phyloP scores from a whole-genome alignment of 2,113 vertebrate genomes.

The Triplophysa dalaica region DNA sequence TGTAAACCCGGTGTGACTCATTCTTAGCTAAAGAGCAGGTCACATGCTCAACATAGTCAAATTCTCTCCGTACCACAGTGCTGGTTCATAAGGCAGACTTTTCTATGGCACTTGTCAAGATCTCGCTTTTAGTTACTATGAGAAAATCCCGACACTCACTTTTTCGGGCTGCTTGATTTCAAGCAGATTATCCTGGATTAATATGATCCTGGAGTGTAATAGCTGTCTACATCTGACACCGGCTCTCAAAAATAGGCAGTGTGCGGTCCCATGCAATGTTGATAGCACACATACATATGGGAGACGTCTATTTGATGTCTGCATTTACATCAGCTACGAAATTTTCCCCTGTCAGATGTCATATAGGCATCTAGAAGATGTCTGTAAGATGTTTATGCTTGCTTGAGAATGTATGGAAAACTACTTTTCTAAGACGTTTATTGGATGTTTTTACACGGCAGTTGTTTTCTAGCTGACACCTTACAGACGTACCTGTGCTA shows the following conservation, averaged over 20 bases:
- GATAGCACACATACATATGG: not conserved
- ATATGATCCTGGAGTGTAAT: not conserved
- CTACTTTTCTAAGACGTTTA: too few species aligned
- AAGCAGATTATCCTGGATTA: slow-evolving; percentile 29
- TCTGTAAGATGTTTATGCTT: too few species aligned
- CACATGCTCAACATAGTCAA: slow-evolving; percentile 20
- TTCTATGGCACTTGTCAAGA: not conserved
- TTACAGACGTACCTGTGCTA: too few species aligned
- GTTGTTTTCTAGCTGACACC: too few species aligned
- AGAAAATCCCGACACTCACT: not conserved
- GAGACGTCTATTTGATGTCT: too few species aligned
- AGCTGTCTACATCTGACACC: not conserved
- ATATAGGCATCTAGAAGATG: too few species aligned
- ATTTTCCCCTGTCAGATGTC: too few species aligned
- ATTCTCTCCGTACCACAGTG: slow-evolving; percentile 1
- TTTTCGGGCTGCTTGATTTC: not conserved
- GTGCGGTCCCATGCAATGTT: not conserved
- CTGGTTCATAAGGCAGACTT: not conserved
- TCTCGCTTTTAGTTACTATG: slow-evolving; percentile 2
- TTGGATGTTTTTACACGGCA: too few species aligned
- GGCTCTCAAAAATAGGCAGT: not conserved
- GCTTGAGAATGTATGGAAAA: too few species aligned
- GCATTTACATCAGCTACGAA: too few species aligned
- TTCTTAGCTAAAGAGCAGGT: not conserved
- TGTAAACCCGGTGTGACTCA: not conserved